Percentiles rank a stretch among this genome's conserved stretches.
These are phyloP conservation scores for Arctocebus calabarensis DNA, from an alignment of 2,797 vertebrate species.

Conservation along the genomic window DNA sequence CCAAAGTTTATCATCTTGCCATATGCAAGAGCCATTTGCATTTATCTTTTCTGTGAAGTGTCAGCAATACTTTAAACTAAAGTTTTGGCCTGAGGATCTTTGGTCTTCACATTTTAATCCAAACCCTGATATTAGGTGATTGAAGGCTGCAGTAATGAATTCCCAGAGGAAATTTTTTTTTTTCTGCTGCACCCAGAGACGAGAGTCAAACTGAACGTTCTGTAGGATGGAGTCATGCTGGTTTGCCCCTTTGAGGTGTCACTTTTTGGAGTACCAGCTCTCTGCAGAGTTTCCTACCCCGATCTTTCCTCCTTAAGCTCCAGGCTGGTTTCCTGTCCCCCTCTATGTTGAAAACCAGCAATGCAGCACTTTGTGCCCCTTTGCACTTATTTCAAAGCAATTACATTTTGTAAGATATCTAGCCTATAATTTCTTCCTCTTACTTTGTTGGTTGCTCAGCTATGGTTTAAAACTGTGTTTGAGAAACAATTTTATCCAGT, in stretches of 20 bases:
- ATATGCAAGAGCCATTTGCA: not conserved
- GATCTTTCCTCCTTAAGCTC: not conserved
- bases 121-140: not conserved
- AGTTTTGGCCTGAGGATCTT: constrained; percentile 33
- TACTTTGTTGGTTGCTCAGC: not conserved
- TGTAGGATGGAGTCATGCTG: no score
- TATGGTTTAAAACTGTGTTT: not conserved
- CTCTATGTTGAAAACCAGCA: not conserved
- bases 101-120: constrained; percentile 47
- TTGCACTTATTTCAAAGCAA: not conserved
- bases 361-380: not conserved
- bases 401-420: not conserved
- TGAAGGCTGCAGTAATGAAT: not conserved
- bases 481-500: not conserved
- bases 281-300: not conserved
- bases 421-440: not conserved
- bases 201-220: not conserved
- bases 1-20: not conserved
- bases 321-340: not conserved
- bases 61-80: constrained; percentile 35
- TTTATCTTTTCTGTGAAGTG: constrained; percentile 10
- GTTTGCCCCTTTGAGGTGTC: not conserved
- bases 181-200: not conserved
- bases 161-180: not conserved
- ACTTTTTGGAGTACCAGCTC: not conserved